Base-by-base conservation (phyloP, 64 coral and sea anemone genomes). In the Cladopsammia gracilis region DNA sequence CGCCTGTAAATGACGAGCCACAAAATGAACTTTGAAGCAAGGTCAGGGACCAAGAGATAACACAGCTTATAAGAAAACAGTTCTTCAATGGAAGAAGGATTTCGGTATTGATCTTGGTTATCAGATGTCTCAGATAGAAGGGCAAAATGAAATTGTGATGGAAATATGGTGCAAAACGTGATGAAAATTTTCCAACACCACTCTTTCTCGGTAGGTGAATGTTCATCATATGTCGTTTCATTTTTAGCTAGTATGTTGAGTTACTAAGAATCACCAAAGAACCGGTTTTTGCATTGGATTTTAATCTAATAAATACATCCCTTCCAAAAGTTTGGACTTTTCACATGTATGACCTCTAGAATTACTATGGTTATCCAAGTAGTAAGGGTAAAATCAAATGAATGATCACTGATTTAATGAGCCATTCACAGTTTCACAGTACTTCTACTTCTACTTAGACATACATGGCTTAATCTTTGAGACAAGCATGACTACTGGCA, bases 401-500 rank as follows among this genome's bases (percentile, higher is more conserved):
- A n/a, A n/a, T n/a, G n/a, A n/a, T n/a, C n/a, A n/a, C n/a, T n/a
- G n/a, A n/a, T n/a, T n/a, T n/a, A n/a, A n/a, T n/a, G n/a, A n/a
- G n/a, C n/a, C n/a, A n/a, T n/a, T n/a, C n/a, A n/a, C n/a, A n/a
- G n/a, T n/a, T n/a, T n/a, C n/a, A n/a, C n/a, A n/a, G n/a, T n/a
- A n/a, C n/a, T n/a, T n/a, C n/a, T n/a, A n/a, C n/a, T n/a, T n/a
- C n/a, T n/a, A n/a, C n/a, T n/a, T n/a, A n/a, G n/a, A n/a, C n/a
- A n/a, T n/a, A n/a, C n/a, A n/a, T n/a, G n/a, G n/a, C n/a, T n/a
- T n/a, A n/a, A n/a, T n/a, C n/a, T n/a, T n/a, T n/a, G n/a, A n/a
- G n/a, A n/a, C n/a, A n/a, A n/a, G n/a, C n/a, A 93, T 93, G 85
- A 93, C 83, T 93, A 93, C 74, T 93, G 91, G 91, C 83, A 93